These are phyloP conservation scores for Muscina levida DNA, from an alignment of 2,888 invertebrate genomes.

Conservation along the genomic window DNA sequence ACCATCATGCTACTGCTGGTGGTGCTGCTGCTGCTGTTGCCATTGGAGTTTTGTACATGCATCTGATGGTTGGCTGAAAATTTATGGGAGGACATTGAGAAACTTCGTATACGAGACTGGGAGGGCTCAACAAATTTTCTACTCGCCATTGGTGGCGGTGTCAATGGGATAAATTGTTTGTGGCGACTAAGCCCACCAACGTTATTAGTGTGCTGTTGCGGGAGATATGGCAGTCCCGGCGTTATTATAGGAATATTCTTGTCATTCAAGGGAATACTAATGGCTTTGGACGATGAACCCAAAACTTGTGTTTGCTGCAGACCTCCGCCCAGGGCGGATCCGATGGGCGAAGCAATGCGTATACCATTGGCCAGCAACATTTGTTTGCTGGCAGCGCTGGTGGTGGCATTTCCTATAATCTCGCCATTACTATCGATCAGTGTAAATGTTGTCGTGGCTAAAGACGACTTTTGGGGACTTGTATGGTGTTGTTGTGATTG, in stretches of 20 bases:
- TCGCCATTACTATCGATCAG: slow-evolving; percentile 58
- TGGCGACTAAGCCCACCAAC: slow-evolving; percentile 64
- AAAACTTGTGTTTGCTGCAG: slow-evolving; percentile 51
- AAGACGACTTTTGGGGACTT: slow-evolving; percentile 5
- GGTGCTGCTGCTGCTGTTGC: slow-evolving; percentile 49
- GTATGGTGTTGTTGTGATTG: slow-evolving; percentile 21
- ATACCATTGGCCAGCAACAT: slow-evolving; percentile 69
- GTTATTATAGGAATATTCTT: slow-evolving; percentile 54
- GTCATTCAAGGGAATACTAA: slow-evolving; percentile 57
- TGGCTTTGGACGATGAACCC: slow-evolving; percentile 64
- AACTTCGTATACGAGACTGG: slow-evolving; percentile 76
- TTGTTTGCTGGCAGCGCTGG: slow-evolving; percentile 66
- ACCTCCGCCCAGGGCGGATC: slow-evolving; percentile 43
- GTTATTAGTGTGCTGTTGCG: not conserved
- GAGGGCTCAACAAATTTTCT: slow-evolving; percentile 75
- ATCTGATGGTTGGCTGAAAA: slow-evolving; percentile 74
- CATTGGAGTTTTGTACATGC: slow-evolving; percentile 62
- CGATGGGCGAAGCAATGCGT: slow-evolving; percentile 68
- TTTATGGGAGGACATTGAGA: slow-evolving; percentile 79
- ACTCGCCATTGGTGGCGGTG: slow-evolving; percentile 78
- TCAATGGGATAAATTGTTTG: slow-evolving; percentile 74
- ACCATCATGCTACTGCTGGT: slow-evolving; percentile 64
- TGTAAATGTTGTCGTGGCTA: slow-evolving; percentile 43
- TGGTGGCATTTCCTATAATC: slow-evolving; percentile 61
- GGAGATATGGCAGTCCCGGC: slow-evolving; percentile 48